Base-by-base conservation (phyloP, 1,140 invertebrate species). In the Drosophila carrolli region DNA sequence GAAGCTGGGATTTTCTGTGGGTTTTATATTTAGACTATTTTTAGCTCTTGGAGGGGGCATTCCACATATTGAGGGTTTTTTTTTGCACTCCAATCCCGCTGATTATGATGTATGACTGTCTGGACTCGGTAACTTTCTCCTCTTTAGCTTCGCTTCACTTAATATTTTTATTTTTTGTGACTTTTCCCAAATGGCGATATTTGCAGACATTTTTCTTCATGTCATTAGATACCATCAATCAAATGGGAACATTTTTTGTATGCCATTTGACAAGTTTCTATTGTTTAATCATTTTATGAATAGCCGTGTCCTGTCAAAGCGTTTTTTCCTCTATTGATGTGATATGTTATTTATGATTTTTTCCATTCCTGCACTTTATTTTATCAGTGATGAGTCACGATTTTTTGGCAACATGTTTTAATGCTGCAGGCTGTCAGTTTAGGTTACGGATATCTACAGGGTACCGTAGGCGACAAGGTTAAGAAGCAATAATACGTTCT, bases 201-300 rank as follows among this genome's bases (percentile, higher is more conserved):
- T 63, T 37, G 53, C 29, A 14, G 9, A 44, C 14, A 83, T 77
- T 77, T 81, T 76, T 76, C 65, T 63, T 43, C 35, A 38, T 48
- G 70, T 82, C 68, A 72, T 62, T 66, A 68, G 46, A 68, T 75
- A 73, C 68, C 83, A 84, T 88, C 84, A 84, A 89, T 89, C 84
- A 78, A 86, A 11, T 6, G 4, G 27, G 9, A 48, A 75, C 29
- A 32, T 68, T 56, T 58, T 55, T 37, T 37, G 23, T 81, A 13
- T 70, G 53, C 78, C 40, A 86, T 86, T 86, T 83, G 84, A 89
- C 84, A 84, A 84, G 83, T 84, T 81, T 89, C 84, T 89, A 88
- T 88, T 88, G 84, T 84, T 84, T 77, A 89, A 88, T 89, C 75
- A 74, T 78, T 88, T 88, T 89, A 88, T 88, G 84, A 88, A 88